A percentile compares a stretch with the other conserved stretches of the same genome.
phyloP scores from a whole-genome alignment of 2,797 vertebrate genomes.

The Acanthornis magna region DNA sequence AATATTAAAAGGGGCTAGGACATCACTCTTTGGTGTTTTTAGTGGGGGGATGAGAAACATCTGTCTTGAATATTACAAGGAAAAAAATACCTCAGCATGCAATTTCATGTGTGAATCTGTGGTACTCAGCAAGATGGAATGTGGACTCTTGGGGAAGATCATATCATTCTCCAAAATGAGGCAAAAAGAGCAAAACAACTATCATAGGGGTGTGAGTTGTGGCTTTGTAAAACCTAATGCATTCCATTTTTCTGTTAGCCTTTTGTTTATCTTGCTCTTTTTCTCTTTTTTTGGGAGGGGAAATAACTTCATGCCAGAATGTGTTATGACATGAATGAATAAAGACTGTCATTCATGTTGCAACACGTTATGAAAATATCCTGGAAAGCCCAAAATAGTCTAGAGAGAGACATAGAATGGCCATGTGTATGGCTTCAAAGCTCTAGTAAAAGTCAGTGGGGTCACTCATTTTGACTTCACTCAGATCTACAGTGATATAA shows the following conservation, averaged over 20 bases:
- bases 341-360: neutral
- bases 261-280: neutral
- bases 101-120: neutral
- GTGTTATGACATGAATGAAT: neutral
- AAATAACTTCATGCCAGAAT: neutral
- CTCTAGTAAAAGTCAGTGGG: neutral
- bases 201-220: neutral
- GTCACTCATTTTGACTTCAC: neutral
- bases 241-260: neutral
- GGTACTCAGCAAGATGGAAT: constrained; percentile 36
- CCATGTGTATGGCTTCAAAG: neutral
- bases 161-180: neutral
- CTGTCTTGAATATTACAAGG: neutral
- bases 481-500: neutral
- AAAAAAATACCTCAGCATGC: neutral
- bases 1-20: neutral
- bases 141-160: neutral
- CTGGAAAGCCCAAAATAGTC: neutral
- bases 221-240: neutral
- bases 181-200: neutral
- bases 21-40: neutral
- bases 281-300: neutral
- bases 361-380: neutral
- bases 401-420: neutral
- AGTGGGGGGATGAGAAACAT: constrained; percentile 11